phyloP scores from a whole-genome alignment of 2,888 invertebrate genomes.

The Suillia variegata region DNA sequence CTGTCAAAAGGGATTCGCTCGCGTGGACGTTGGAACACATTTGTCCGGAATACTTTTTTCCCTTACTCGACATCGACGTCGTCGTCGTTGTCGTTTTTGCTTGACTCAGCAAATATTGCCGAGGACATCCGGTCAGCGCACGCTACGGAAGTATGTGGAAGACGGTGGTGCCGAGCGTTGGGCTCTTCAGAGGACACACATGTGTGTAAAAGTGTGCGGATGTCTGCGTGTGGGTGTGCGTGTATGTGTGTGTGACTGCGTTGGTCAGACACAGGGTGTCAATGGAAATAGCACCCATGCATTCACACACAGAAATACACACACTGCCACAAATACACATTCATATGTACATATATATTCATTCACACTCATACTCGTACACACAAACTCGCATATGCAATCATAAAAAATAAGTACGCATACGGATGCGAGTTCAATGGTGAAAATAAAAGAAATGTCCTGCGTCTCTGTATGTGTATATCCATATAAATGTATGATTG shows the following conservation, averaged over 20 bases:
- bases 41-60: constrained; percentile 22
- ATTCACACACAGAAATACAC: background rate
- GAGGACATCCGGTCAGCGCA: constrained; percentile 39
- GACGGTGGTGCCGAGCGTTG: too few relatives aligned
- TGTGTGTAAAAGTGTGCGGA: too few relatives aligned
- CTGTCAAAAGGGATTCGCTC: background rate
- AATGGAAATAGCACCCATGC: constrained; percentile 13
- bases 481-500: too few relatives aligned
- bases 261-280: constrained; percentile 7
- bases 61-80: too few relatives aligned
- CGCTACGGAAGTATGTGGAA: too few relatives aligned
- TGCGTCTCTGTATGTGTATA: background rate
- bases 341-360: too few relatives aligned
- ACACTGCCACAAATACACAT: too few relatives aligned
- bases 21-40: background rate
- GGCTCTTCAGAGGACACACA: too few relatives aligned
- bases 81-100: constrained; percentile 33
- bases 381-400: too few relatives aligned
- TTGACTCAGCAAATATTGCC: constrained; percentile 40
- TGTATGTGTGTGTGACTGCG: background rate
- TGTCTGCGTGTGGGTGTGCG: background rate
- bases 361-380: background rate
- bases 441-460: constrained; percentile 14
- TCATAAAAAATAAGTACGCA: constrained; percentile 8
- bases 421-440: constrained; percentile 1